Base-by-base conservation (phyloP, 2,797 vertebrate genomes). In the Leptatherina wallacei region DNA sequence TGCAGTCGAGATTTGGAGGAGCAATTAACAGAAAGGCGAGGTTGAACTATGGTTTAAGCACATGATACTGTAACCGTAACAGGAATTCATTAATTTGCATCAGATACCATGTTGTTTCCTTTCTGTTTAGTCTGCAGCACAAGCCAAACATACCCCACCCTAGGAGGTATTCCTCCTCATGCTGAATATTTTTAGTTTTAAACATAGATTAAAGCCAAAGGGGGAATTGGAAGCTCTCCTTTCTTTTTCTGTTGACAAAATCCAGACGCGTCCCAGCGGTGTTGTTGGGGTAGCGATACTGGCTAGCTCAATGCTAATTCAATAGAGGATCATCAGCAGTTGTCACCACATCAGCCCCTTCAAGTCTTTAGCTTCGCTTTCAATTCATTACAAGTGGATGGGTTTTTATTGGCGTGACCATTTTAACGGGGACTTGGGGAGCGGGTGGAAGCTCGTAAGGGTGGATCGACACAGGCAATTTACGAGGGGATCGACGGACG, bases 381-480 rank as follows among this genome's bases (percentile, higher is more conserved):
- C 88, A 83, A 89, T 92, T 92, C 90, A 92, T 93, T 90, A 88
- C 78, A 35, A 85, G 85, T 86, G 82, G 90, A 92, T 86, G 69
- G 83, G 83, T 59, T 85, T 91, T 90, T 88, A 92, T 93, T 88
- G 86, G 83, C 82, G 78, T 86, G 89, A 84, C 88, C 83, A 10
- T 86, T 90, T 85, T 88, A 89, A 92, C 87, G 77, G 82, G 83
- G 77, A 88, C 83, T 81, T 42, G 0, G 83, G 87, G 88, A 86
- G 71, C 60, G 56, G 71, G 71, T 65, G 80, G 80, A 88, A 74
- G 82, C 84, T 83, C 82, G 88, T 78, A 80, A 80, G 78, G 75
- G 73, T 36, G 71, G 30, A 86, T 91, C 63, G 80, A 91, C 89
- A 69, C 75, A 71, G 77, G 84, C 88, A 81, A 91, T 91, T 92